Evolutionary conservation across 1,140 invertebrate genomes (phyloP), one percentile per base, ranked within the genome.

Genomic region (Drosophila nigromelanica): DNA sequence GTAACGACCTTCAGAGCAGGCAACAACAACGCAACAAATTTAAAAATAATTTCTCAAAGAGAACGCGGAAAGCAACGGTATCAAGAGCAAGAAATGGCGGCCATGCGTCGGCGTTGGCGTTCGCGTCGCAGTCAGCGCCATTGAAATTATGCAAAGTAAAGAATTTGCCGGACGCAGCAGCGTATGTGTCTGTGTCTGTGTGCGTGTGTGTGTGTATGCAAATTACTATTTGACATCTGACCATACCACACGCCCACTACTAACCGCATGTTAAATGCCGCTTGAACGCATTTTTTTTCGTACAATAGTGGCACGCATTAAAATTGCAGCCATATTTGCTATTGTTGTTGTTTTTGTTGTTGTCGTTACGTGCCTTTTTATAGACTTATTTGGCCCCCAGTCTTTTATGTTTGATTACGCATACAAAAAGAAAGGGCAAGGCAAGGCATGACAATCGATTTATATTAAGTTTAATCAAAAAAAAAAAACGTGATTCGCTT

Each of bases 31-130:
- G 64, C 74, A 87, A 55, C 82, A 87, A 81, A 86, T 76, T 82
- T 87, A 89, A 87, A 87, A 87, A 87, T 82, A 87, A 87, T 87
- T 87, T 87, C 75, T 64, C 83, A 87, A 83, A 85, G 80, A 66
- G 69, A 76, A 74, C 59, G 62, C 64, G 70, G 70, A 68, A 79
- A 58, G 76, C 52, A 55, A 48, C 80, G 67, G 51, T 8, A 68
- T 61, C 72, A 78, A 66, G 67, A 71, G 71, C 71, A 67, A 74
- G 76, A 75, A 80, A 80, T 83, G 80, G 76, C 67, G 69, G 69
- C 42, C 73, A 76, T 73, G 69, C 73, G 80, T 74, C 68, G 67
- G 78, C 77, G 77, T 81, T 52, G 70, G 33, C 73, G 78, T 59
- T 37, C 43, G 12, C 75, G 73, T 27, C 33, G 42, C 30, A 24